These are phyloP conservation scores for Gorsachius magnificus DNA, from an alignment of 2,797 vertebrate genomes.

Conservation along the genomic window DNA sequence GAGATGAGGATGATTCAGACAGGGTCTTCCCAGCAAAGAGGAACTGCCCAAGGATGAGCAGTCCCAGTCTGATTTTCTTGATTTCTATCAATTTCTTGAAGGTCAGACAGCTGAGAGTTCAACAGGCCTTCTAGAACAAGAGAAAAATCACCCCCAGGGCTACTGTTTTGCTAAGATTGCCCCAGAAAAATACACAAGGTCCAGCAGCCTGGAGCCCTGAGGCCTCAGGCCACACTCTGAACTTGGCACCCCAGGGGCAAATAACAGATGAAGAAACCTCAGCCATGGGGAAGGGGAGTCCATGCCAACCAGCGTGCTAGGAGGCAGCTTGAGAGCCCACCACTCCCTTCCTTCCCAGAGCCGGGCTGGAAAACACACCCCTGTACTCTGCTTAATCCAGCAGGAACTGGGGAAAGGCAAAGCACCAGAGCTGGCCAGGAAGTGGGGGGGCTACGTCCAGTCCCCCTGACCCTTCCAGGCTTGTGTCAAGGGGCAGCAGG, in stretches of 20 bases:
- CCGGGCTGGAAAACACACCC: background rate
- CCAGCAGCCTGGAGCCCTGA: background rate
- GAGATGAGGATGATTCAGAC: background rate
- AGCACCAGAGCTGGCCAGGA: background rate
- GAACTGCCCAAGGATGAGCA: background rate
- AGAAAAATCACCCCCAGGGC: background rate
- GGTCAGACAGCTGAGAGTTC: background rate
- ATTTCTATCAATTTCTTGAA: background rate
- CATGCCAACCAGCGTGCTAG: rapidly evolving
- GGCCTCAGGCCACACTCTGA: background rate
- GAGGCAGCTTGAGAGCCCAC: background rate
- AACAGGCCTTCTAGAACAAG: background rate
- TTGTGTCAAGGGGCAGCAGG: rapidly evolving
- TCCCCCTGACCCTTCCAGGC: no score
- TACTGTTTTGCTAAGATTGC: background rate
- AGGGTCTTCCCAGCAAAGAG: background rate
- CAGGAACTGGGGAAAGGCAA: background rate
- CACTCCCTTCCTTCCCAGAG: background rate
- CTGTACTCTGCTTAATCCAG: background rate
- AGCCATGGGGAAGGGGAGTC: background rate
- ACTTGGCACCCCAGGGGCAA: background rate
- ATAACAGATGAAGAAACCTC: background rate
- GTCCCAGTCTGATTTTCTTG: background rate
- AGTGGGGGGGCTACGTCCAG: rapidly evolving
- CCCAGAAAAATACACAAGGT: rapidly evolving